Percentiles rank a stretch among this genome's conserved stretches.
These are phyloP conservation scores for Xanthia togata DNA, from an alignment of 2,888 invertebrate genomes.

Conservation along the genomic window DNA sequence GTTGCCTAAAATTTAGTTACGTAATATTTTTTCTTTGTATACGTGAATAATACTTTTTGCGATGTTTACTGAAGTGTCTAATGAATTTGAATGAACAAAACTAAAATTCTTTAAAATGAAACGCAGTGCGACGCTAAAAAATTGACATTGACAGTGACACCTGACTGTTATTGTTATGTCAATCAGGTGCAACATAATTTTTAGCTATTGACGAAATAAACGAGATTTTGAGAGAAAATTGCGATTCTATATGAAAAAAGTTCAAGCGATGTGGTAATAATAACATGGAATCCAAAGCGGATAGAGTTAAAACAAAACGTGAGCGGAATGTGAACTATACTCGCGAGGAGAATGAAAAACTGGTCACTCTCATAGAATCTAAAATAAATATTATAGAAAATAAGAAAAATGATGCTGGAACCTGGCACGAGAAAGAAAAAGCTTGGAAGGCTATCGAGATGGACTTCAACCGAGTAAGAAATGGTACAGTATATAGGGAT, in stretches of 20 bases:
- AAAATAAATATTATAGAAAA: slow-evolving; percentile 31
- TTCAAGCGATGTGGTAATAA: background rate
- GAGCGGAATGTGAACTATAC: slow-evolving; percentile 25
- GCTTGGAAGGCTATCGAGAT: slow-evolving; percentile 34
- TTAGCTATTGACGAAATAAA: background rate
- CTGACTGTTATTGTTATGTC: slow-evolving; percentile 22
- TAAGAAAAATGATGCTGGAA: slow-evolving; percentile 26
- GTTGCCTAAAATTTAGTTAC: background rate
- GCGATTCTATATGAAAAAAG: background rate
- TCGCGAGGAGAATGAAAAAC: slow-evolving; percentile 19
- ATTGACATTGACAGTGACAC: slow-evolving; percentile 30
- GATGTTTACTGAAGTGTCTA: no score
- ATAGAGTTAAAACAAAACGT: slow-evolving; percentile 34
- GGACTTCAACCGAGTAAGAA: slow-evolving; percentile 10
- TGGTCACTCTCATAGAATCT: slow-evolving; percentile 7
- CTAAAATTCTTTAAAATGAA: slow-evolving; percentile 4
- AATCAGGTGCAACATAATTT: background rate
- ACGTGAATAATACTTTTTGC: background rate
- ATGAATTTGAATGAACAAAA: background rate
- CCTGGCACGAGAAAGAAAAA: slow-evolving; percentile 22
- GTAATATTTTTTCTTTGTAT: background rate
- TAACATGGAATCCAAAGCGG: slow-evolving; percentile 20
- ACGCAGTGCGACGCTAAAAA: background rate
- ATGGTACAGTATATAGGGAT: slow-evolving; percentile 6
- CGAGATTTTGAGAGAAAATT: slow-evolving; percentile 3